Evolutionary conservation across 1,140 invertebrate genomes (phyloP).

Genomic region (Microplitis mediator): DNA sequence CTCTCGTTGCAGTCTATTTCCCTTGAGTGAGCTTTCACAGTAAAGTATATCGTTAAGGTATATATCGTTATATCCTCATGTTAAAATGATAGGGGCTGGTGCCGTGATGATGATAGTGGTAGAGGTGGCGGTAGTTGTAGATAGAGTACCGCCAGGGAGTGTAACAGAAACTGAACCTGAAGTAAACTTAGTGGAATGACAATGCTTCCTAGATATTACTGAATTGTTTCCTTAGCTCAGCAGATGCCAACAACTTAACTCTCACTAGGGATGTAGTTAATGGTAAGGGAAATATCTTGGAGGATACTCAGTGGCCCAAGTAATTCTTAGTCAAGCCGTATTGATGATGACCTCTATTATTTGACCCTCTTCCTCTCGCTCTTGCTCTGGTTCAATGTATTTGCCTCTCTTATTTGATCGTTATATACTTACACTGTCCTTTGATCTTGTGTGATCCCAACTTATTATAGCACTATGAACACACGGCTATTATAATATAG

Average conservation of each 20-base stretch:
- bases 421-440: neutral
- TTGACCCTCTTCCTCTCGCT: neutral
- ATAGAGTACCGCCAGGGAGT: neutral
- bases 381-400: neutral
- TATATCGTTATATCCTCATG: constrained; percentile 16
- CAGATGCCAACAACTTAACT: constrained; percentile 6
- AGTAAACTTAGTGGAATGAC: neutral
- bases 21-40: constrained; percentile 18
- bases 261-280: no score
- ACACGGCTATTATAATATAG: constrained; percentile 33
- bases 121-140: neutral
- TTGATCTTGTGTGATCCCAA: no score
- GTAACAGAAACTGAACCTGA: neutral
- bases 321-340: neutral
- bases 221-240: constrained; percentile 44
- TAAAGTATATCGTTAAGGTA: no score
- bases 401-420: neutral
- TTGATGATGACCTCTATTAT: neutral
- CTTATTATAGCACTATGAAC: neutral
- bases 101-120: neutral
- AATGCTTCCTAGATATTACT: constrained; percentile 28
- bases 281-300: neutral
- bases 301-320: neutral
- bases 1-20: constrained; percentile 14
- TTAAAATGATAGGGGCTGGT: neutral